phyloP scores from a whole-genome alignment of 2,888 invertebrate genomes.

The Anthoptus insignis region DNA sequence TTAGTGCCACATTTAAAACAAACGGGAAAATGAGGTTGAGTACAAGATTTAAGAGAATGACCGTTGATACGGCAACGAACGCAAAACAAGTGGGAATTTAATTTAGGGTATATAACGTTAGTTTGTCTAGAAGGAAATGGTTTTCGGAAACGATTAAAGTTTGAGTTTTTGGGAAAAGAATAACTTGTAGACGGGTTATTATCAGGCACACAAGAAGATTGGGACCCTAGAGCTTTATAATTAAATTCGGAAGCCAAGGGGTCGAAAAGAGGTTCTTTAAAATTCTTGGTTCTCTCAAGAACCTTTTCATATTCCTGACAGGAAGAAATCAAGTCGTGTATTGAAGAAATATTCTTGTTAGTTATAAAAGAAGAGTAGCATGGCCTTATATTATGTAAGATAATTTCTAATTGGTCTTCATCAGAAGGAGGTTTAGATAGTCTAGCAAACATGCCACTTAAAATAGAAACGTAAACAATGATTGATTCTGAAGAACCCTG shows the following conservation, averaged over 20 bases:
- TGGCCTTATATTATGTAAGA: not conserved
- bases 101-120: not conserved
- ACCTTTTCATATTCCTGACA: not conserved
- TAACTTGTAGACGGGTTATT: not conserved
- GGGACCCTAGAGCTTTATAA: not conserved
- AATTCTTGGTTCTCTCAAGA: not conserved
- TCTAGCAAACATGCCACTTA: too few relatives aligned
- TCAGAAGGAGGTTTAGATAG: not conserved
- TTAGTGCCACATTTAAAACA: not conserved
- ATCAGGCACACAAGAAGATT: not conserved
- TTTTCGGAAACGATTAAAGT: not conserved
- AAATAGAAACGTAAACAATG: too few relatives aligned
- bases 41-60: not conserved
- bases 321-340: not conserved
- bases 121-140: not conserved
- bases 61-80: not conserved
- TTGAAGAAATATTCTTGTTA: not conserved
- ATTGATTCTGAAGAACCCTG: too few relatives aligned
- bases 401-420: not conserved
- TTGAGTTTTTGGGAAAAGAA: not conserved
- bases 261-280: not conserved
- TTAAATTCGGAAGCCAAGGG: not conserved
- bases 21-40: not conserved
- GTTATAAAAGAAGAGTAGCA: not conserved
- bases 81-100: not conserved